Conservation (phyloP, 2,797 vertebrate species). For the Trachops cirrhosus region DNA sequence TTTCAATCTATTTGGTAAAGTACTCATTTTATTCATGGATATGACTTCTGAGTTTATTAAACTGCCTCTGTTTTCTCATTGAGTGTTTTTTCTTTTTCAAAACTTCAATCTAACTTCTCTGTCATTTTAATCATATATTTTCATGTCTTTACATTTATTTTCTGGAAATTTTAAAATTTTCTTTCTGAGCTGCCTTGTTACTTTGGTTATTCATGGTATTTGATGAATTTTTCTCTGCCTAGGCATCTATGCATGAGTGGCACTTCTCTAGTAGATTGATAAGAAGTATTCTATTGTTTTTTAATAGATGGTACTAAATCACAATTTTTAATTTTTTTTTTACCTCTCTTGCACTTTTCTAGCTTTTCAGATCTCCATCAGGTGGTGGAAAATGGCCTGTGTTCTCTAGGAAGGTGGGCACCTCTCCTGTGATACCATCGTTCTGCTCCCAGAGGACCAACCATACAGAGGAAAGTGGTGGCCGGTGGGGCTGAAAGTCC, state of each 20-base stretch:
- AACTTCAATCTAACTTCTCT: neutral
- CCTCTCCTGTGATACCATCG: neutral
- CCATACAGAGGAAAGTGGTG: neutral
- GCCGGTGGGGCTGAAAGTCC: neutral
- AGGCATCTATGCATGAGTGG: neutral
- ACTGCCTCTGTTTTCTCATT: neutral
- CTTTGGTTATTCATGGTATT: neutral
- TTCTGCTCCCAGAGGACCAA: neutral
- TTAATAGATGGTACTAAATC: neutral
- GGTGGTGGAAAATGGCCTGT: neutral
- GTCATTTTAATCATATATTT: neutral
- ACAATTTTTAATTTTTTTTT: neutral
- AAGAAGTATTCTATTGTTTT: neutral
- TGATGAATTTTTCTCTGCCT: neutral
- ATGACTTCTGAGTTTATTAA: neutral
- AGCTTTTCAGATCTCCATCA: neutral
- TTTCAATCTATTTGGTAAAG: neutral
- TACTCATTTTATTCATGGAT: neutral
- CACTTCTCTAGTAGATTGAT: neutral
- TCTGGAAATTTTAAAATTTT: neutral
- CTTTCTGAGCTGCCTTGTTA: neutral
- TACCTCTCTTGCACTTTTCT: neutral
- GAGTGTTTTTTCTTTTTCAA: neutral
- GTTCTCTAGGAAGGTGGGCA: neutral
- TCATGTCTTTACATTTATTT: neutral